These are phyloP conservation scores for Sinosuthora webbiana DNA, from an alignment of 2,113 vertebrate species.

Conservation along the genomic window DNA sequence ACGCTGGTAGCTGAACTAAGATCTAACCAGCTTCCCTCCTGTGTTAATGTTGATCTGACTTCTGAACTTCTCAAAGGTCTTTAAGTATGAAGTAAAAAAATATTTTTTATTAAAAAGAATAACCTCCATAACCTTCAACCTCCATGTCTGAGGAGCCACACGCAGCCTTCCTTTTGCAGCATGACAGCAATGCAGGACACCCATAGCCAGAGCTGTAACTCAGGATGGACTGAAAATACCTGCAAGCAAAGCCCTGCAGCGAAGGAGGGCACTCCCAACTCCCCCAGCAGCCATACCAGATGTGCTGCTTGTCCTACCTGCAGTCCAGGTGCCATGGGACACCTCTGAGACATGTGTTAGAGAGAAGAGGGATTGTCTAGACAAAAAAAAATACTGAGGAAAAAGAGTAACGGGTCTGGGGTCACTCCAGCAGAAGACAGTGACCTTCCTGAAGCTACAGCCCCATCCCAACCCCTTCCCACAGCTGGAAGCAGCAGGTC, in stretches of 20 bases:
- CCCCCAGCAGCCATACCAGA: not conserved
- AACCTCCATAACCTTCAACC: not conserved
- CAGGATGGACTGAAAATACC: not conserved
- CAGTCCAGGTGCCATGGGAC: not conserved
- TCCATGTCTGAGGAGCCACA: not conserved
- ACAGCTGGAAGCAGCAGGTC: not conserved
- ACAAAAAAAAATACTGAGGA: not conserved
- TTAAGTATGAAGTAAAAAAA: no score
- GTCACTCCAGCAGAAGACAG: not conserved
- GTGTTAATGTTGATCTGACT: not conserved
- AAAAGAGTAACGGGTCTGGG: not conserved
- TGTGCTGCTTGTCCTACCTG: not conserved
- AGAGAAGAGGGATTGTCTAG: not conserved
- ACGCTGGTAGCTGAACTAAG: not conserved
- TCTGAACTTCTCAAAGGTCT: not conserved
- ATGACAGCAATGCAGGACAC: rapidly evolving
- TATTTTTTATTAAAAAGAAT: not conserved
- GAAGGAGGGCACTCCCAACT: not conserved
- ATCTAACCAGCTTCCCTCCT: not conserved
- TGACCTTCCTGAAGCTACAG: not conserved
- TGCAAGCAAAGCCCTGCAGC: not conserved
- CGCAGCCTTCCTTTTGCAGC: rapidly evolving
- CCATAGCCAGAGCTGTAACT: not conserved
- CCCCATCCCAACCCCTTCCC: not conserved
- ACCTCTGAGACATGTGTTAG: rapidly evolving